A percentile compares a stretch with the other conserved stretches of the same genome.
These are phyloP conservation scores for Neosilurus hyrtlii DNA, from an alignment of 2,797 vertebrate species.

Conservation along the genomic window DNA sequence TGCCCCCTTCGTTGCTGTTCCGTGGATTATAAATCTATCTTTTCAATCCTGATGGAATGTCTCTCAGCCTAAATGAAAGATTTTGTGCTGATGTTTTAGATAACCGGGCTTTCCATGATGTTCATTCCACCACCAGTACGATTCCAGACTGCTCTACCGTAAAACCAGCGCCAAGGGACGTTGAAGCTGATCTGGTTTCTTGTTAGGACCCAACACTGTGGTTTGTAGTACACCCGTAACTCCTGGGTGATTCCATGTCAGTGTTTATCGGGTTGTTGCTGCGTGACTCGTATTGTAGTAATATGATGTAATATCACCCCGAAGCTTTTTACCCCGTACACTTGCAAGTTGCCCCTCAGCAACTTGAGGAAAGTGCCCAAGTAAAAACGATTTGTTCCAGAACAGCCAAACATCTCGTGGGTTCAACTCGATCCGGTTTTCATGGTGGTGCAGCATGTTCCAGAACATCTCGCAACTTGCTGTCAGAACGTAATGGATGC, in stretches of 20 bases:
- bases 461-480: too few relatives aligned
- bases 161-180: background rate
- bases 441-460: too few relatives aligned
- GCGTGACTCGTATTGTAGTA: background rate
- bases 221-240: background rate
- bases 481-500: too few relatives aligned
- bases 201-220: background rate
- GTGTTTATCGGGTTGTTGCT: too few relatives aligned
- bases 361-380: too few relatives aligned
- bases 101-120: background rate
- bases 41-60: background rate
- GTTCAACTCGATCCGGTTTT: too few relatives aligned
- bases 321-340: too few relatives aligned
- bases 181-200: background rate
- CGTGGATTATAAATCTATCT: slow-evolving; percentile 38
- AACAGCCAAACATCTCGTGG: too few relatives aligned
- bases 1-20: slow-evolving; percentile 19
- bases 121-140: background rate
- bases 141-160: background rate
- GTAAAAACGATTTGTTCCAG: too few relatives aligned
- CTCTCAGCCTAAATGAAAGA: background rate
- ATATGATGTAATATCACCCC: too few relatives aligned
- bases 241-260: background rate
- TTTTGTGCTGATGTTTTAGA: background rate
- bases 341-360: too few relatives aligned